These are phyloP conservation scores for Anguilla pacifica DNA, from an alignment of 2,797 vertebrate species.

Conservation along the genomic window DNA sequence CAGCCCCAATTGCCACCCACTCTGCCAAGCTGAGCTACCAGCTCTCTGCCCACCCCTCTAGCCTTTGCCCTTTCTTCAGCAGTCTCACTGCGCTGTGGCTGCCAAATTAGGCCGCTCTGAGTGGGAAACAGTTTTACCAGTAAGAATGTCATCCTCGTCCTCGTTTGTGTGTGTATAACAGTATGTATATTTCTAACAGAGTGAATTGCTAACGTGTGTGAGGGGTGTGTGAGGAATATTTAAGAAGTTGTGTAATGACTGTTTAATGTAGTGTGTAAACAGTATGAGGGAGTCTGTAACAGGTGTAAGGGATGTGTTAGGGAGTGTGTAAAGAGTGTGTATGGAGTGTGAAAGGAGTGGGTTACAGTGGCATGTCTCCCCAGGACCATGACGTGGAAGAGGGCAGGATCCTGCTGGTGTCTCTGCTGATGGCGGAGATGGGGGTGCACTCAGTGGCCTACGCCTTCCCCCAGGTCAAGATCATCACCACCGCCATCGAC, in stretches of 20 bases:
- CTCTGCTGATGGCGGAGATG: constrained; percentile 97
- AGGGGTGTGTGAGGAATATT: too few species aligned
- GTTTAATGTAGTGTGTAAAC: neutral
- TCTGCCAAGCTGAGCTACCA: neutral
- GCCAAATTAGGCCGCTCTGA: too few species aligned
- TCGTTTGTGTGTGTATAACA: too few species aligned
- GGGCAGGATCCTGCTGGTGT: constrained; percentile 94
- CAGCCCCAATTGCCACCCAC: neutral
- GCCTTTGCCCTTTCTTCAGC: neutral
- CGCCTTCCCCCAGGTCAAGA: constrained; percentile 92
- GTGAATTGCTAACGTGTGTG: too few species aligned
- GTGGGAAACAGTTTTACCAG: too few species aligned
- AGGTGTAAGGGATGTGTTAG: neutral
- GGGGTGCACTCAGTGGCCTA: constrained; percentile 97
- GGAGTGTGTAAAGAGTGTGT: too few species aligned
- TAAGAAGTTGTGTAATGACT: neutral
- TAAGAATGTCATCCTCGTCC: too few species aligned
- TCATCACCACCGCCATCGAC: constrained; percentile 98
- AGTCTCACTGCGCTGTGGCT: neutral
- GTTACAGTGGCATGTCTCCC: neutral
- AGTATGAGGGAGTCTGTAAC: neutral
- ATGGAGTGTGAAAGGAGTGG: neutral
- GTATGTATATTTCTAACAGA: too few species aligned
- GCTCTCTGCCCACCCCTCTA: neutral
- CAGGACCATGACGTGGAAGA: constrained; percentile 98